These are phyloP conservation scores for Willisornis vidua DNA, from an alignment of 2,113 vertebrate genomes.

Conservation along the genomic window DNA sequence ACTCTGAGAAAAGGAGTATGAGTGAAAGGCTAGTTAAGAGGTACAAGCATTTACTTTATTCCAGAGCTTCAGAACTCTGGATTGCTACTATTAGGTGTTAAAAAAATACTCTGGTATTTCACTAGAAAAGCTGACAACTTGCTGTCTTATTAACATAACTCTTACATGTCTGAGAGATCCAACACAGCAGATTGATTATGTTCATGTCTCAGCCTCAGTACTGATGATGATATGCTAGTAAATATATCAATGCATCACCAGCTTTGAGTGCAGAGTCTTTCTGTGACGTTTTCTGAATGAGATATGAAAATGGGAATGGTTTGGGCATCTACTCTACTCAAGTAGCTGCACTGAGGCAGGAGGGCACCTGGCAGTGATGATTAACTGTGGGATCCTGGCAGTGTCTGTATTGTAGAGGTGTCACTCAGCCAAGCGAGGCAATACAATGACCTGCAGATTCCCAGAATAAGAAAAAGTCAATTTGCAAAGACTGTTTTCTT, in stretches of 20 bases:
- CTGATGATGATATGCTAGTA: slow-evolving; percentile 51
- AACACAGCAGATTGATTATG: slow-evolving; percentile 63
- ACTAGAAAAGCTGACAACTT: slow-evolving; percentile 48
- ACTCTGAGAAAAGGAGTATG: background rate
- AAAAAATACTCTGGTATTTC: slow-evolving; percentile 20
- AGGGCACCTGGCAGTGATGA: background rate
- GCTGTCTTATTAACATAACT: slow-evolving; percentile 64
- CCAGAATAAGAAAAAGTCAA: background rate
- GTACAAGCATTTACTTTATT: slow-evolving; percentile 28
- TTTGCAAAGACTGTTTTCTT: background rate
- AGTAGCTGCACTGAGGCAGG: background rate
- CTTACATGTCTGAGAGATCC: slow-evolving; percentile 44
- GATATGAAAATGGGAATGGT: slow-evolving; percentile 28
- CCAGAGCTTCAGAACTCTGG: background rate
- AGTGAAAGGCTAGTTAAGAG: slow-evolving; percentile 20
- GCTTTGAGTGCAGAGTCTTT: background rate
- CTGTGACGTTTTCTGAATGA: slow-evolving; percentile 58
- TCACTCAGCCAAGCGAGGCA: background rate
- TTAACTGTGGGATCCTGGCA: background rate
- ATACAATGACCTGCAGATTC: background rate
- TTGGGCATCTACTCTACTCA: background rate
- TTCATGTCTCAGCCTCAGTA: slow-evolving; percentile 43
- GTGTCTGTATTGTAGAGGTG: background rate
- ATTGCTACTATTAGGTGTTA: slow-evolving; percentile 21
- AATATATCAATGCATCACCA: slow-evolving; percentile 56